These are phyloP conservation scores for Spilosoma lubricipeda DNA, from an alignment of 2,888 invertebrate genomes.

Conservation along the genomic window DNA sequence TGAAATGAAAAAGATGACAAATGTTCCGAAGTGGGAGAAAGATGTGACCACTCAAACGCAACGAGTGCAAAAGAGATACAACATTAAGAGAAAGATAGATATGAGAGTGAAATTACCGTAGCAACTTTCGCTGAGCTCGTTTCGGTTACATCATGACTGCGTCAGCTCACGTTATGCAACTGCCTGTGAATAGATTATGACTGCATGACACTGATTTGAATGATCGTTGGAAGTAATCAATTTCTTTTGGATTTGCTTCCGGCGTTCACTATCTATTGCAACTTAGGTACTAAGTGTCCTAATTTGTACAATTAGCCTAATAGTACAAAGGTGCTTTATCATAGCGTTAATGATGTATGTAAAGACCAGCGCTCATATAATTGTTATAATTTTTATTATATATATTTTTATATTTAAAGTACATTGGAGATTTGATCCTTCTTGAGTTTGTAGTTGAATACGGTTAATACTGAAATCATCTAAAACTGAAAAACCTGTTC, in stretches of 20 bases:
- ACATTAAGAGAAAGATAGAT: conserved; percentile 73
- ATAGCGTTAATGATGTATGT: background rate
- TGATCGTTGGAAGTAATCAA: conserved; percentile 77
- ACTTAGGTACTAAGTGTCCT: conserved; percentile 37
- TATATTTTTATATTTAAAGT: too few species aligned
- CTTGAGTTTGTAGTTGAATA: background rate
- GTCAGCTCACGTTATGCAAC: conserved; percentile 72
- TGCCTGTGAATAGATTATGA: conserved; percentile 75
- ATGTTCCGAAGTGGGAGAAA: conserved; percentile 59
- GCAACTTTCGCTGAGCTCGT: conserved; percentile 84
- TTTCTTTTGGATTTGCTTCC: conserved; percentile 71
- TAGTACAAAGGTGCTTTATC: conserved; percentile 15
- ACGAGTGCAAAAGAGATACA: conserved; percentile 63
- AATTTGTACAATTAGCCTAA: conserved; percentile 19
- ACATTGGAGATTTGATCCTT: background rate
- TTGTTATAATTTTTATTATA: background rate
- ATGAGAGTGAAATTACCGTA: conserved; percentile 82
- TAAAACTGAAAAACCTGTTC: background rate
- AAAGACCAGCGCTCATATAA: background rate
- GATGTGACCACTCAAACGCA: conserved; percentile 49
- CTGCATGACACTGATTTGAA: conserved; percentile 82
- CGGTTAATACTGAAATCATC: too few species aligned
- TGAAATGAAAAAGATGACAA: conserved; percentile 60
- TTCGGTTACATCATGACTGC: conserved; percentile 80
- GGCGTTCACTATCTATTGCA: conserved; percentile 50